Evolutionary conservation across 2,113 vertebrate species (phyloP).

Genomic region (Tringa solitaria): DNA sequence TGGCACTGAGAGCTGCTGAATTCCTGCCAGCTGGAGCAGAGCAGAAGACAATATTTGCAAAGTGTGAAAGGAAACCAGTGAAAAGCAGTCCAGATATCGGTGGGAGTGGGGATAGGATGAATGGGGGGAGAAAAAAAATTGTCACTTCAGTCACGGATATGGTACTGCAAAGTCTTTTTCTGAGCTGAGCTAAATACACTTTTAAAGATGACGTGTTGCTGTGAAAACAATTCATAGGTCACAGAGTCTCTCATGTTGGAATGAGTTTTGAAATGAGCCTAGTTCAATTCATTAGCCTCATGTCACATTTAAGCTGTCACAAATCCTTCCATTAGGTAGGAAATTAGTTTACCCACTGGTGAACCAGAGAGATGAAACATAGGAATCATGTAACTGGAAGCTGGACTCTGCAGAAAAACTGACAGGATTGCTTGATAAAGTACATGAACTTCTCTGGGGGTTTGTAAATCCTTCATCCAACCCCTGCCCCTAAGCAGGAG

Average conservation of each 20-base stretch:
- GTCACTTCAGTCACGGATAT: neutral
- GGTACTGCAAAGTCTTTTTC: neutral
- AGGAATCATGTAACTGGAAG: constrained; percentile 8
- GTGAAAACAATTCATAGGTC: constrained; percentile 16
- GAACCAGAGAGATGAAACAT: neutral
- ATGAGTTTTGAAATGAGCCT: constrained; percentile 53
- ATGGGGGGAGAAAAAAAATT: neutral
- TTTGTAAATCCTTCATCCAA: constrained; percentile 45
- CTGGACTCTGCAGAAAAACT: constrained; percentile 13
- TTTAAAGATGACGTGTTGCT: neutral
- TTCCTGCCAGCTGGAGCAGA: constrained; percentile 24
- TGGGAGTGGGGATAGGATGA: neutral
- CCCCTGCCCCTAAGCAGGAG: neutral
- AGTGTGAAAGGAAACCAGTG: constrained; percentile 5
- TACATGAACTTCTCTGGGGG: neutral
- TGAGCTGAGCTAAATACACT: neutral
- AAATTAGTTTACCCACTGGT: constrained; percentile 58
- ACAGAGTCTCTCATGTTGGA: constrained; percentile 12
- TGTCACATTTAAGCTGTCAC: constrained; percentile 41
- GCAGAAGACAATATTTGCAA: constrained; percentile 33
- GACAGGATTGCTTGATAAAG: constrained; percentile 29
- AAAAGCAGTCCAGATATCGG: neutral
- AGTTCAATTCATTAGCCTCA: constrained; percentile 44
- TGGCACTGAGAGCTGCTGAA: neutral
- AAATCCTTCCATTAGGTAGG: constrained; percentile 46